Evolutionary conservation across 2,888 invertebrate species (phyloP).

Genomic region (Netelia virgata): DNA sequence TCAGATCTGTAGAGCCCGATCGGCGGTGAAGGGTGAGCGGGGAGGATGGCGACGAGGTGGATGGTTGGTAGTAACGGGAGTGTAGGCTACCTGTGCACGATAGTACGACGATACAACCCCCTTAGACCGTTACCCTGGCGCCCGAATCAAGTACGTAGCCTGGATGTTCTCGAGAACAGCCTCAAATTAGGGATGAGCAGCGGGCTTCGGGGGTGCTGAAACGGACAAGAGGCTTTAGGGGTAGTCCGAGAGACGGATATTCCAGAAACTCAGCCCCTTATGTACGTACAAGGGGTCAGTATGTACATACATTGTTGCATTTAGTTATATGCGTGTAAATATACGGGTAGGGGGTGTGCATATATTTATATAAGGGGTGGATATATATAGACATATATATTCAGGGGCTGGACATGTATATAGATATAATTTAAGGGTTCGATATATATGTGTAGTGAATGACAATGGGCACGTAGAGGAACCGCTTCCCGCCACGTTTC

Average conservation of each 20-base stretch:
- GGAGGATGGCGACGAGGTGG: too few relatives aligned
- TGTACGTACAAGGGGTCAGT: neutral
- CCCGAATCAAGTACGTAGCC: constrained; percentile 29
- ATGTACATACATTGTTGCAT: too few relatives aligned
- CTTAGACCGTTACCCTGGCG: constrained; percentile 12
- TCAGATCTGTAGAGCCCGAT: constrained; percentile 55
- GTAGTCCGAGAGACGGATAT: constrained; percentile 22
- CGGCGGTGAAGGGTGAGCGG: neutral
- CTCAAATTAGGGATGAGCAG: constrained; percentile 66
- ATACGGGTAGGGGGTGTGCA: too few relatives aligned
- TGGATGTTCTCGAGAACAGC: constrained; percentile 62
- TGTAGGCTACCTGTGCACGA: constrained; percentile 17
- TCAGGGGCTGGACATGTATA: too few relatives aligned
- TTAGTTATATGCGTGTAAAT: too few relatives aligned
- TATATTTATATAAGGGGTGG: too few relatives aligned
- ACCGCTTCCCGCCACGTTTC: constrained; percentile 62
- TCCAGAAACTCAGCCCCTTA: constrained; percentile 27
- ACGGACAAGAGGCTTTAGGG: constrained; percentile 47
- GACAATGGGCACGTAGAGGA: constrained; percentile 69
- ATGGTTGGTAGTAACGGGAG: constrained; percentile 17
- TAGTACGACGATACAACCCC: constrained; percentile 3
- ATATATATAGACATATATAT: too few relatives aligned
- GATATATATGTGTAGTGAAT: neutral
- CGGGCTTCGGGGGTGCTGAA: constrained; percentile 52
- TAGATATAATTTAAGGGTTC: too few relatives aligned